Percentiles rank a stretch among this genome's conserved stretches.
Evolutionary conservation across 2,113 vertebrate species (phyloP).

Genomic region (Hippocampus abdominalis): DNA sequence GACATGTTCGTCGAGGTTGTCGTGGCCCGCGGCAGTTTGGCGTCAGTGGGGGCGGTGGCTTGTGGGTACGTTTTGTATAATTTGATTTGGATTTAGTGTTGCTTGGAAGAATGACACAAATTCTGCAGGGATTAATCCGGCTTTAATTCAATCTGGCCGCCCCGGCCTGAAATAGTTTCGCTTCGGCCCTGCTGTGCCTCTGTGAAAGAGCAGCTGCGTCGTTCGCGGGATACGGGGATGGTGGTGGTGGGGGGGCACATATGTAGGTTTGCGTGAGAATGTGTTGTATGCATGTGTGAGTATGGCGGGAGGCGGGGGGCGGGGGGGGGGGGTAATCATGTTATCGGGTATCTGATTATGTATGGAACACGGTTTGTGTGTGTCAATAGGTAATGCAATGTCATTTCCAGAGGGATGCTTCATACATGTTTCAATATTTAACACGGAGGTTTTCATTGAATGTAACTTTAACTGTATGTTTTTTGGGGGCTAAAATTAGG

Average conservation of each 20-base stretch:
- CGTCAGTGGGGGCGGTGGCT: slow-evolving; percentile 1
- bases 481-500: too few relatives aligned
- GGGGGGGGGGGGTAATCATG: neutral
- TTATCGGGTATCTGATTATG: slow-evolving; percentile 14
- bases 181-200: slow-evolving; percentile 54
- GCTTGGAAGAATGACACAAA: slow-evolving; percentile 67
- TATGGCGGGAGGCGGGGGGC: neutral
- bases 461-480: too few relatives aligned
- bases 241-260: slow-evolving; percentile 3
- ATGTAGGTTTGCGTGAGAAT: neutral
- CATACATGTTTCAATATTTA: neutral
- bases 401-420: too few relatives aligned
- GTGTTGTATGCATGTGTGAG: neutral
- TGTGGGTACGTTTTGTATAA: slow-evolving; percentile 39
- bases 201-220: slow-evolving; percentile 53
- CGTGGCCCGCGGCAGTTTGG: neutral
- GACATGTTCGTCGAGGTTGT: neutral
- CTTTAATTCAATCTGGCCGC: slow-evolving; percentile 72
- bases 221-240: slow-evolving; percentile 20
- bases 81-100: slow-evolving; percentile 72
- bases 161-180: slow-evolving; percentile 58
- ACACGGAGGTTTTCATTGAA: too few relatives aligned
- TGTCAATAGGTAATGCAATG: neutral
- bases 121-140: slow-evolving; percentile 71
- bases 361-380: slow-evolving; percentile 14